Conservation (phyloP, 2,113 vertebrate genomes). For the Chiloscyllium plagiosum region DNA sequence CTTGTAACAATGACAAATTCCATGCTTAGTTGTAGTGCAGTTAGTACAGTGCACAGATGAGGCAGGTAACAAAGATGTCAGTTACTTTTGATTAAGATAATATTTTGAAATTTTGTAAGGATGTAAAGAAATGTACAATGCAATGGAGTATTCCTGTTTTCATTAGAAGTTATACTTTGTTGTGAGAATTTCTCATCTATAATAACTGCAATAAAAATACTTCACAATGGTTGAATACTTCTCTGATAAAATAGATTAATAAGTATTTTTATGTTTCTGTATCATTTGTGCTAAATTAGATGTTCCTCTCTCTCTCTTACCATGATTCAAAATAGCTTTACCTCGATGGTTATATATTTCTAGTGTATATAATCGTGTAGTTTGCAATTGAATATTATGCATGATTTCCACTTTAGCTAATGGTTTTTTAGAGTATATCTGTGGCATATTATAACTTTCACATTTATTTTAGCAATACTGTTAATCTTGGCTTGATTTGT, state of each 20-base stretch:
- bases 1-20: neutral
- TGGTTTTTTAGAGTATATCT: neutral
- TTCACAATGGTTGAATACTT: too few species aligned
- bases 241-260: neutral
- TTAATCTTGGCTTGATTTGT: neutral
- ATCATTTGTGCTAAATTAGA: neutral
- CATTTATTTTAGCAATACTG: neutral
- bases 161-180: neutral
- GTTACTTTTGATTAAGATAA: neutral
- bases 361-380: neutral
- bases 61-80: neutral
- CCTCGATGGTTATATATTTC: neutral
- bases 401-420: neutral
- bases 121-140: neutral
- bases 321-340: neutral
- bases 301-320: neutral
- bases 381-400: neutral
- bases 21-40: neutral
- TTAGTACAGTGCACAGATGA: conserved; percentile 6
- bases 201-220: neutral
- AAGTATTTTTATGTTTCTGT: neutral
- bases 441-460: neutral
- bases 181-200: neutral
- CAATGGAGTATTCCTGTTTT: neutral
- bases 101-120: neutral